phyloP scores from a whole-genome alignment of 1,140 invertebrate species.

The Drosophila hydei region DNA sequence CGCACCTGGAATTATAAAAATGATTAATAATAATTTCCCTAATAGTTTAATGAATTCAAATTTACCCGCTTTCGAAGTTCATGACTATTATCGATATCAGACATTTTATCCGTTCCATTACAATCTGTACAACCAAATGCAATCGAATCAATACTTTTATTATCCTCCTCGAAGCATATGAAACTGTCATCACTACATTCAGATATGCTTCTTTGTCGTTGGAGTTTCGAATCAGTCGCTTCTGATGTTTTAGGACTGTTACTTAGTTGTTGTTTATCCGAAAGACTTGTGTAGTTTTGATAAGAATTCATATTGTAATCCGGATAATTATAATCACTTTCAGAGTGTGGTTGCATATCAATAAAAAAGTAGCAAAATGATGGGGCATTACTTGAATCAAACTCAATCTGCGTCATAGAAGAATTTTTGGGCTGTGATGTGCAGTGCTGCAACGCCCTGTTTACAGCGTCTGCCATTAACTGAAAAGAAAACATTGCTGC shows the following conservation, averaged over 20 bases:
- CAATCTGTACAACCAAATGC: constrained; percentile 17
- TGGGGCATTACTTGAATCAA: constrained; percentile 37
- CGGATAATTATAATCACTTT: constrained; percentile 32
- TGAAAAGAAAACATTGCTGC: constrained; percentile 61
- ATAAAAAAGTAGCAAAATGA: constrained; percentile 69
- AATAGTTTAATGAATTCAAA: too few species aligned
- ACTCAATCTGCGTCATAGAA: constrained; percentile 44
- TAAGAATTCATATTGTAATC: constrained; percentile 41
- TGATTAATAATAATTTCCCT: too few species aligned
- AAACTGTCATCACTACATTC: constrained; percentile 76
- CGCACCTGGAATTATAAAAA: constrained; percentile 85
- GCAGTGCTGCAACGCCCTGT: constrained; percentile 51
- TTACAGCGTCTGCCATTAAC: constrained; percentile 58
- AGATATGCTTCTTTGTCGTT: constrained; percentile 66
- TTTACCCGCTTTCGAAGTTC: constrained; percentile 61
- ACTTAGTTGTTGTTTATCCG: constrained; percentile 18
- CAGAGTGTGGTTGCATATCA: constrained; percentile 55
- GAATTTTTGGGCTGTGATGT: constrained; percentile 44
- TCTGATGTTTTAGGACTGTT: neutral
- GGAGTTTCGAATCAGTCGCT: constrained; percentile 3
- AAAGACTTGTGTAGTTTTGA: constrained; percentile 45
- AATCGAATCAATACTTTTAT: constrained; percentile 14
- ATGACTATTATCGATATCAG: constrained; percentile 34
- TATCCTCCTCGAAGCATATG: constrained; percentile 71
- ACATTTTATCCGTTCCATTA: constrained; percentile 34